phyloP scores from a whole-genome alignment of 2,113 vertebrate species.

The Haemorhous mexicanus region DNA sequence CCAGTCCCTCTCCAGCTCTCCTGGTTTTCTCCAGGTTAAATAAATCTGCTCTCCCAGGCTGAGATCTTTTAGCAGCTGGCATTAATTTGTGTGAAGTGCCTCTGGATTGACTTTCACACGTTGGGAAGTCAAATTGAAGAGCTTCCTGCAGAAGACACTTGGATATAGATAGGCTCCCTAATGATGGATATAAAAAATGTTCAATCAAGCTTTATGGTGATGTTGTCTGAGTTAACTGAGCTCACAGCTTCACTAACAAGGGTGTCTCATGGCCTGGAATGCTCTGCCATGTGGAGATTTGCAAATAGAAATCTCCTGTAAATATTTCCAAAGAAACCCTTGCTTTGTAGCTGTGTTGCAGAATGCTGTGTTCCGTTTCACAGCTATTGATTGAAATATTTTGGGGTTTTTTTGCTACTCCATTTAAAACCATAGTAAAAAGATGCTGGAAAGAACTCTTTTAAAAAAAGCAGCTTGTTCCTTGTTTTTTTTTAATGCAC shows the following conservation, averaged over 20 bases:
- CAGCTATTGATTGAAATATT: background rate
- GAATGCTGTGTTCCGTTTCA: background rate
- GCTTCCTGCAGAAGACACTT: background rate
- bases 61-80: background rate
- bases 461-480: background rate
- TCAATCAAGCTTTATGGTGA: background rate
- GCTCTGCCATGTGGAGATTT: background rate
- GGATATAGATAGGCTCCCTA: background rate
- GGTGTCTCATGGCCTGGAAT: background rate
- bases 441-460: background rate
- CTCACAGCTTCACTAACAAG: background rate
- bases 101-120: background rate
- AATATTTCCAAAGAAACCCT: background rate
- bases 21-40: background rate
- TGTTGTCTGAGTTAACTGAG: background rate
- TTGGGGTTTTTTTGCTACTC: background rate
- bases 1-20: background rate
- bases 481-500: background rate
- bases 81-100: background rate
- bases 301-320: background rate
- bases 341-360: background rate
- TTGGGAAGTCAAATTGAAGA: background rate
- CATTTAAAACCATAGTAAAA: slow-evolving; percentile 14
- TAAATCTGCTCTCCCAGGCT: background rate
- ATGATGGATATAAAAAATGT: background rate